Percentiles rank a stretch among this genome's conserved stretches.
Conservation (phyloP, 2,113 vertebrate genomes). For the Catharus bicknelli region DNA sequence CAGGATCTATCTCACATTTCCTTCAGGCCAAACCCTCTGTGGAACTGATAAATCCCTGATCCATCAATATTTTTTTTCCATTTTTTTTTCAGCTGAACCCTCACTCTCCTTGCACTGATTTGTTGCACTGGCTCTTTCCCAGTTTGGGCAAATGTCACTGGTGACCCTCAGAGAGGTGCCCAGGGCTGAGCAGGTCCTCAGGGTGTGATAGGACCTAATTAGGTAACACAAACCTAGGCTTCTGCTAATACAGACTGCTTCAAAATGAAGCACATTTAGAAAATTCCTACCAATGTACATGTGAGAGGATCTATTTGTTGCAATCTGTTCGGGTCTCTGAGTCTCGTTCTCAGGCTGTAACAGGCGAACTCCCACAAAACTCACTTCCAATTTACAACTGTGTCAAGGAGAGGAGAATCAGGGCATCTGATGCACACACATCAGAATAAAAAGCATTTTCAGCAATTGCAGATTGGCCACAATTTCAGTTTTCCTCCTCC, state of each 20-base stretch:
- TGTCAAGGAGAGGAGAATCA: conserved; percentile 48
- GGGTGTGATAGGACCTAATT: background rate
- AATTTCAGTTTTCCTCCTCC: conserved; percentile 37
- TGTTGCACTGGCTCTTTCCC: background rate
- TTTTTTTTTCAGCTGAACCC: background rate
- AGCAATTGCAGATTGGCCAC: conserved; percentile 32
- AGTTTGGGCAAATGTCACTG: background rate
- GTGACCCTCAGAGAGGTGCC: background rate
- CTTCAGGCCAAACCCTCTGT: background rate
- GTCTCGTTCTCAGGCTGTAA: conserved; percentile 7
- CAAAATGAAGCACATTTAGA: background rate
- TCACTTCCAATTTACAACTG: conserved; percentile 13
- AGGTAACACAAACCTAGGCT: background rate
- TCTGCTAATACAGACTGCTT: background rate
- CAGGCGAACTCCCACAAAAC: conserved; percentile 19
- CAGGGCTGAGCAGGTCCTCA: background rate
- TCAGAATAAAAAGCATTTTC: conserved; percentile 42
- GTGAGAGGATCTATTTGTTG: background rate
- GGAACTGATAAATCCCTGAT: background rate
- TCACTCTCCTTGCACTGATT: background rate
- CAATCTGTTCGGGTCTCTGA: conserved; percentile 57
- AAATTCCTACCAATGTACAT: background rate
- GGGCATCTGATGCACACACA: conserved; percentile 21
- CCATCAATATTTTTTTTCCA: background rate
- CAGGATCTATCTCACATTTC: background rate